A percentile compares a stretch with the other conserved stretches of the same genome.
These are phyloP conservation scores for Drosophila ambigua DNA, from an alignment of 1,140 invertebrate genomes.

Conservation along the genomic window DNA sequence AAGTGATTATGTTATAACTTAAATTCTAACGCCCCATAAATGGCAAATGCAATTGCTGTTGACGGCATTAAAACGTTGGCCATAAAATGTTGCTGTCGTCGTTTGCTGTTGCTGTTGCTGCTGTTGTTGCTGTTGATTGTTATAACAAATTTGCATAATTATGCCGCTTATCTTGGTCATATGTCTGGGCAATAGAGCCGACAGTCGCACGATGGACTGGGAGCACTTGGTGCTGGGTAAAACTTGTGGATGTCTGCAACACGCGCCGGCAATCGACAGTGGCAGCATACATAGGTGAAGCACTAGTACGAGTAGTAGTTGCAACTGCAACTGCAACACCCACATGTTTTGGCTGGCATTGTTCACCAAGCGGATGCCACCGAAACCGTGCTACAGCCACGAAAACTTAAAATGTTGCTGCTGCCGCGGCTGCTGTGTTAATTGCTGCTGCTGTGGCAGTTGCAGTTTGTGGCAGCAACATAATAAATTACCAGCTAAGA, in stretches of 20 bases:
- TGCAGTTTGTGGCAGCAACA: slow-evolving; percentile 40
- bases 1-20: slow-evolving; percentile 62
- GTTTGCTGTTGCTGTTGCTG: slow-evolving; percentile 16
- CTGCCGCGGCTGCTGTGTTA: slow-evolving; percentile 36
- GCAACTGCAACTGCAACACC: slow-evolving; percentile 37
- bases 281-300: slow-evolving; percentile 3
- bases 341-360: slow-evolving; percentile 45
- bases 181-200: slow-evolving; percentile 55
- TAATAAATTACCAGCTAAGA: slow-evolving; percentile 66
- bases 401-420: slow-evolving; percentile 25
- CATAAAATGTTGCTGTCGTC: slow-evolving; percentile 63
- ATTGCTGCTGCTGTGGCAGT: slow-evolving; percentile 47
- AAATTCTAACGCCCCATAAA: slow-evolving; percentile 75
- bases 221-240: slow-evolving; percentile 23
- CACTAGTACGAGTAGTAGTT: no score
- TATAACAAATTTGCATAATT: slow-evolving; percentile 82
- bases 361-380: slow-evolving; percentile 25
- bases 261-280: slow-evolving; percentile 42
- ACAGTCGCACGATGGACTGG: slow-evolving; percentile 1
- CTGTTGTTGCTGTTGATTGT: slow-evolving; percentile 57
- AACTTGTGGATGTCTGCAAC: slow-evolving; percentile 37
- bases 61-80: slow-evolving; percentile 58
- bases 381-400: slow-evolving; percentile 5
- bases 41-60: slow-evolving; percentile 65
- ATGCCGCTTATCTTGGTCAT: slow-evolving; percentile 80